Evolutionary conservation across 2,888 invertebrate species (phyloP), one percentile per base, ranked within the genome.

Genomic region (Drosophila maculinotata): DNA sequence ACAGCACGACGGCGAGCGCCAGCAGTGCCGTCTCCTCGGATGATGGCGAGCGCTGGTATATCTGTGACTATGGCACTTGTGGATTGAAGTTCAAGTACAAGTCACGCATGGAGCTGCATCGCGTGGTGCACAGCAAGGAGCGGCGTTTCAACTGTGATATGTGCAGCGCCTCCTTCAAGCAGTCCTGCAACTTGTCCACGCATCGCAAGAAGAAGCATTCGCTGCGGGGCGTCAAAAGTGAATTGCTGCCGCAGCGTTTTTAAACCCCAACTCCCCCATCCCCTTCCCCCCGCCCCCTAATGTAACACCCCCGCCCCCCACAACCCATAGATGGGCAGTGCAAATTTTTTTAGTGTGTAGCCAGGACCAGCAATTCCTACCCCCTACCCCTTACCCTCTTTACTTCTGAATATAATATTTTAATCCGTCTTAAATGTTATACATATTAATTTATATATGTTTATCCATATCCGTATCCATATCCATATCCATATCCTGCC

Each of bases 1-100:
- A 89, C 39, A 89, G 89, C 74, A 89, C 90, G 25, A 89, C 89
- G 52, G 89, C 90, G 2, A 89, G 90, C 25, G 90, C 90, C 38
- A 89, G 90, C 53, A 89, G 90, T 45, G 89, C 90, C 5, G 83
- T 90, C 35, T 90, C 89, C 9, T 90, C 90, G 3, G 90, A 90
- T 9, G 90, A 90, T 38, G 90, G 90, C 1, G 90, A 90, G 51
- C 90, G 90, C 33, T 90, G 89, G 89, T 90, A 90, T 30, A 76
- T 89, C 35, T 90, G 90, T 72, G 90, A 90, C 51, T 87, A 78
- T 51, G 87, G 87, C 30, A 80, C 80, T 14, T 90, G 90, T 52
- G 90, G 90, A 0, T 64, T 89, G 6, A 90, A 90, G 54, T 90
- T 90, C 41, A 90, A 90, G 63, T 90, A 90, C 64, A 90, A 90